Base-by-base conservation (phyloP, 2,888 invertebrate species). In the Rhorus exstirpatorius region DNA sequence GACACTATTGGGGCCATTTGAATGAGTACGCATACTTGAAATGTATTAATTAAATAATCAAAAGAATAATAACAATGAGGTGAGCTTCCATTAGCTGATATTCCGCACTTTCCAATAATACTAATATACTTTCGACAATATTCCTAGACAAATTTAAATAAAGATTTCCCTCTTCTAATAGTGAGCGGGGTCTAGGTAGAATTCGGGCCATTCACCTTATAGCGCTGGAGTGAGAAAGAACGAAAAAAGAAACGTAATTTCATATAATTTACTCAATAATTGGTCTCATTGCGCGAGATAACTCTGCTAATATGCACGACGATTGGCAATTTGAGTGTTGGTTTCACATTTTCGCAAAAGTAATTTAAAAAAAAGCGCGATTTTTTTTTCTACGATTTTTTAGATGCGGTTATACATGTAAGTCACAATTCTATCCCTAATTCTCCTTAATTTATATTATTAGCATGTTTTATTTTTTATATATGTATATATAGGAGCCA, bases 401-500 rank as follows among this genome's bases (percentile, higher is more conserved):
- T 41, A 24, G n/a, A 24, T 41, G 41, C 51, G 24, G 21, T n/a
- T 21, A 10, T 17, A 65, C 14, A 17, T 46, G 46, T 26, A 26
- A 8, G 35, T 24, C 41, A 65, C 19, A 65, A 49, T n/a, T 65
- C 26, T 44, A 65, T 55, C 24, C 10, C 21, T 17, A 24, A 41
- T 70, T 41, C 38, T 24, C 21, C 14, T 53, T 55, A 70, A 70
- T 70, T 70, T 70, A 70, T 70, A 55, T 53, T 14, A 70, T 70
- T 41, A 53, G 38, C 41, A 70, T 55, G 19, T 70, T 70, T 70
- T 68, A 53, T 68, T 51, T 21, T n/a, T n/a, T n/a, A n/a, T n/a
- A n/a, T n/a, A n/a, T n/a, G n/a, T 10, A 2, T 14, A 14, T 31
- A 31, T 31, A 31, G 31, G 3, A 31, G 6, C 31, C 3, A 31